Percentiles rank a stretch among this genome's conserved stretches.
phyloP scores from a whole-genome alignment of 1,140 invertebrate genomes.

The Solenopsis invicta region DNA sequence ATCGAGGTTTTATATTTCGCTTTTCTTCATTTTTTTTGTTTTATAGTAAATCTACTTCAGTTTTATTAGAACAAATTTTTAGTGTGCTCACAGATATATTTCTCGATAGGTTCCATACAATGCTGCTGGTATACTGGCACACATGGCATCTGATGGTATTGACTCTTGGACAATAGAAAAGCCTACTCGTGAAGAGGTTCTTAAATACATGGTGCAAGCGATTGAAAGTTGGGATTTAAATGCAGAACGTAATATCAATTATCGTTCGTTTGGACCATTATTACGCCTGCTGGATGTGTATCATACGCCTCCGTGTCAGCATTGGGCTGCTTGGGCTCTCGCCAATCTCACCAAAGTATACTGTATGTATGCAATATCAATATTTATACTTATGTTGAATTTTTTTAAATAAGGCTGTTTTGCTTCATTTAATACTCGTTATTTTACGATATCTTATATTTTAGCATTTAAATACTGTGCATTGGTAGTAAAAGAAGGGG shows the following conservation, averaged over 20 bases:
- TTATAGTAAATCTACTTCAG: not conserved
- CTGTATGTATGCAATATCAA: constrained; percentile 89
- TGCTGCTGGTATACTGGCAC: constrained; percentile 97
- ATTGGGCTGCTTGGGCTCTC: constrained; percentile 99
- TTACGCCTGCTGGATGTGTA: constrained; percentile 92
- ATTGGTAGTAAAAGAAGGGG: constrained; percentile 95
- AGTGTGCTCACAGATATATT: not conserved
- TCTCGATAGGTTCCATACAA: constrained; percentile 95
- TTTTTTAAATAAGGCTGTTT: not conserved
- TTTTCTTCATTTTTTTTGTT: constrained; percentile 17
- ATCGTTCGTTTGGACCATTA: constrained; percentile 97
- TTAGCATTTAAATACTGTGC: constrained; percentile 95
- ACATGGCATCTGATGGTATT: constrained; percentile 97
- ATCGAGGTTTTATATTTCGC: constrained; percentile 92
- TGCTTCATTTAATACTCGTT: not conserved
- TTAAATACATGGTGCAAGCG: constrained; percentile 92
- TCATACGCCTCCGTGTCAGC: constrained; percentile 96
- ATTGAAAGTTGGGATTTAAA: constrained; percentile 96
- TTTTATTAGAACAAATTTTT: not conserved
- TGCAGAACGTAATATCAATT: constrained; percentile 97
- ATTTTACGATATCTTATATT: constrained; percentile 55
- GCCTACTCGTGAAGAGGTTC: constrained; percentile 91
- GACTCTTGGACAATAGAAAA: constrained; percentile 93
- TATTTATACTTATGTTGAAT: not conserved
- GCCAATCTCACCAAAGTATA: constrained; percentile 98